Base-by-base conservation (phyloP, 2,888 invertebrate genomes). In the Cyclophora albipunctata region DNA sequence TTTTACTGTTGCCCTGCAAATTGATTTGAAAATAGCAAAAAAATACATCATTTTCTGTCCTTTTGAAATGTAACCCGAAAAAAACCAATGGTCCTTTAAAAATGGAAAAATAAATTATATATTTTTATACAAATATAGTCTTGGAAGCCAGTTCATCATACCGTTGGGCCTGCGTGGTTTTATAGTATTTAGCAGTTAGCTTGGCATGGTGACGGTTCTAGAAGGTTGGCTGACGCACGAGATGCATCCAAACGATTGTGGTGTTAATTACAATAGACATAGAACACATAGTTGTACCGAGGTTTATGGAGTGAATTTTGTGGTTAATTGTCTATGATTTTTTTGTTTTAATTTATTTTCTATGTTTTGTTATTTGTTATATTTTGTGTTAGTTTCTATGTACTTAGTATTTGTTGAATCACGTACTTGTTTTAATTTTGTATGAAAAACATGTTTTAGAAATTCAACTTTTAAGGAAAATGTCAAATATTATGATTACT, bases 141-240 rank as follows among this genome's bases (percentile, higher is more conserved):
- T 43, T 34, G 6, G 43, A 43, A 55, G 63, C 60, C 63, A 63
- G 59, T 62, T 64, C 62, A 58, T 52, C 55, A 52, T 4, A 42
- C 45, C 45, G 42, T 50, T 45, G 46, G 2, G 48, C 46, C 42
- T 53, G 61, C 56, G 61, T 61, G 61, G 48, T 50, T 64, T 63
- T 66, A 69, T 69, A 66, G 62, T 67, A 66, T 64, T 61, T 57
- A 37, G 37, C 37, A 5, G 37, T 58, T 80, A 81, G 78, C 84
- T 87, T 85, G 81, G 86, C 85, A 86, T 86, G 87, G 82, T 85
- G 82, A 69, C 77, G 81, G 81, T 73, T 20, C 20, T 67, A 60
- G 50, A 47, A 51, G 54, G 59, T 59, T 55, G 60, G 58, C 60
- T 60, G 57, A 54, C 53, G 58, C 57, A 54, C 62, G 60, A 48